Base-by-base conservation (phyloP, 2,797 vertebrate species). In the Poecilia wingei region DNA sequence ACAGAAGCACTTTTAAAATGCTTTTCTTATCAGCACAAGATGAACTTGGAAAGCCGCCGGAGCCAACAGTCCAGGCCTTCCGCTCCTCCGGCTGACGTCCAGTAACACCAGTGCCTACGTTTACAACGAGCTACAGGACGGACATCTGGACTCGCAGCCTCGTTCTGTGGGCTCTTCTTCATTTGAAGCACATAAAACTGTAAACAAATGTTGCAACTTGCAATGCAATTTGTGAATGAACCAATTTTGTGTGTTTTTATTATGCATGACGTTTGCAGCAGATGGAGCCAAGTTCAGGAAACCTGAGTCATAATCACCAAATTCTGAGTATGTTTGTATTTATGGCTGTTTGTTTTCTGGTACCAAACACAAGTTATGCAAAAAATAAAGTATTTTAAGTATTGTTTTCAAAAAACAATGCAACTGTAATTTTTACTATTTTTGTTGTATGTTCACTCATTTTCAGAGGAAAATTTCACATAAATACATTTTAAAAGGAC, bases 361-460 rank as follows among this genome's bases (percentile, higher is more conserved):
- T 76, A 75, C 72, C 70, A 72, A 83, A 79, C 75, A 82, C 57
- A 41, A 59, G 20, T 74, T 64, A 72, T 82, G 74, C 53, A 74
- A 86, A 83, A 18, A 92, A 91, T 90, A 88, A 92, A 90, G 83
- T 88, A 88, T 92, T 92, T 92, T 74, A 87, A 82, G 16, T 84
- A 85, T 79, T 68, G 36, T 81, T 89, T 82, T 64, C 2, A 28
- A 8, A 33, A 77, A 79, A n/a, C 49, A 8, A 55, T n/a, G 55
- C 33, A 39, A 66, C 33, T 81, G 39, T 74, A 36, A 4, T 70
- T 78, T 75, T 72, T 4, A 41, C 18, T 41, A 0, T 9, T 5
- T 68, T 43, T 43, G 22, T 69, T 36, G 5, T 12, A 22, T 68
- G 9, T 25, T 69, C 8, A 2, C 20, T 69, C 22, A 43, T 25